phyloP scores from a whole-genome alignment of 2,797 vertebrate species.

The Halcyon smyrnensis region DNA sequence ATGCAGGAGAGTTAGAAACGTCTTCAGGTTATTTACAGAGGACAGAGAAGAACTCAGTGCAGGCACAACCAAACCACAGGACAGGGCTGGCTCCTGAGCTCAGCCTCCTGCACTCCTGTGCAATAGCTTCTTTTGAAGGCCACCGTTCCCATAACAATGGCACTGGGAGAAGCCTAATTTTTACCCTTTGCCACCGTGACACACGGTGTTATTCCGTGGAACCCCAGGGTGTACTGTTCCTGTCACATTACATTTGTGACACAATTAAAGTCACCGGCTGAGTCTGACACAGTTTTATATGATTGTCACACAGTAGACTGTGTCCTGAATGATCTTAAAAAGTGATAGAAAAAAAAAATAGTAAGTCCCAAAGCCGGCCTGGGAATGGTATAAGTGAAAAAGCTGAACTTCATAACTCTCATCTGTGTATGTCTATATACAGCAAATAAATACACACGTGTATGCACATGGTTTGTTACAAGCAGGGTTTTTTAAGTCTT shows the following conservation, averaged over 20 bases:
- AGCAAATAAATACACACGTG: not conserved
- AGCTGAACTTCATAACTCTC: not conserved
- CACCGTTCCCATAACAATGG: conserved; percentile 28
- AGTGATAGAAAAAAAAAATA: not conserved
- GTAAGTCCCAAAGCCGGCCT: not conserved
- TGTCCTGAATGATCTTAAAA: not conserved
- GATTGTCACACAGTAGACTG: conserved; percentile 1
- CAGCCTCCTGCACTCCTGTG: not conserved
- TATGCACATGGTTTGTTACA: not conserved
- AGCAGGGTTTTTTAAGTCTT: not conserved
- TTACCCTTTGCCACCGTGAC: conserved; percentile 11
- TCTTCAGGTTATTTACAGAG: not conserved
- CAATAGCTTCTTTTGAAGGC: not conserved
- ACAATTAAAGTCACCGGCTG: conserved; percentile 30
- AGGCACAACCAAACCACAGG: not conserved
- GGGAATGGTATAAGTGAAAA: not conserved
- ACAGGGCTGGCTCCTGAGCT: not conserved
- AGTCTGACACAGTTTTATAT: conserved; percentile 26
- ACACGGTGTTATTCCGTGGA: not conserved
- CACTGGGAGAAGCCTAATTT: not conserved
- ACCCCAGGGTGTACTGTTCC: not conserved
- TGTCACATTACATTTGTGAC: conserved; percentile 34
- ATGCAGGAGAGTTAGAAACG: not conserved
- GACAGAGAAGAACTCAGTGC: not conserved
- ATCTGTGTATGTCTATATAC: not conserved